Percentiles rank a stretch among this genome's conserved stretches.
phyloP scores from a whole-genome alignment of 2,888 invertebrate genomes.

The Mythimna pallens region DNA sequence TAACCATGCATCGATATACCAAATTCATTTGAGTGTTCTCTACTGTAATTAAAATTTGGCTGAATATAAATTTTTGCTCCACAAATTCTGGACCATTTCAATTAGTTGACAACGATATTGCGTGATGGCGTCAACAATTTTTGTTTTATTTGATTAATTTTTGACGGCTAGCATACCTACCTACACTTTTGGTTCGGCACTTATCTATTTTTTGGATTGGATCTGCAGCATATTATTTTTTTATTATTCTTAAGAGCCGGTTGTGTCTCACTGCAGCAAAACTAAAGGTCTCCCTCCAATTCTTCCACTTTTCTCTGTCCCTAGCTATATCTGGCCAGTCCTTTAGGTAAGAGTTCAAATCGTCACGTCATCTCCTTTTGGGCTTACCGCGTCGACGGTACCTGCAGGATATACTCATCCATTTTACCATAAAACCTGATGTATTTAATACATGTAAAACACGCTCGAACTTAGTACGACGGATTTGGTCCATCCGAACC shows the following conservation, averaged over 20 bases:
- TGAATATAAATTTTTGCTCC: slow-evolving; percentile 36
- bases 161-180: not conserved
- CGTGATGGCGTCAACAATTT: slow-evolving; percentile 4
- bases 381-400: too few relatives aligned
- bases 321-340: too few relatives aligned
- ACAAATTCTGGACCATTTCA: slow-evolving; percentile 35
- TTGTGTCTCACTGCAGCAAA: too few relatives aligned
- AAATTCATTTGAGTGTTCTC: slow-evolving; percentile 49
- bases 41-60: slow-evolving; percentile 29
- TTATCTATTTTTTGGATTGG: slow-evolving; percentile 4
- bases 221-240: not conserved
- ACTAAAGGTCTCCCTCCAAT: not conserved
- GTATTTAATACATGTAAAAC: too few relatives aligned
- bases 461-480: too few relatives aligned
- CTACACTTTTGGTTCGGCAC: not conserved
- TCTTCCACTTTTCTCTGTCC: not conserved
- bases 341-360: too few relatives aligned
- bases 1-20: slow-evolving; percentile 16
- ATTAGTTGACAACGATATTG: slow-evolving; percentile 35
- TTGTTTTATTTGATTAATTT: slow-evolving; percentile 32
- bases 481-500: too few relatives aligned
- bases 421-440: too few relatives aligned
- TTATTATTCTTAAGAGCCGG: not conserved
- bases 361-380: too few relatives aligned
- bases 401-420: too few relatives aligned